Evolutionary conservation across 2,797 vertebrate genomes (phyloP).

Genomic region (Dryobates pubescens): DNA sequence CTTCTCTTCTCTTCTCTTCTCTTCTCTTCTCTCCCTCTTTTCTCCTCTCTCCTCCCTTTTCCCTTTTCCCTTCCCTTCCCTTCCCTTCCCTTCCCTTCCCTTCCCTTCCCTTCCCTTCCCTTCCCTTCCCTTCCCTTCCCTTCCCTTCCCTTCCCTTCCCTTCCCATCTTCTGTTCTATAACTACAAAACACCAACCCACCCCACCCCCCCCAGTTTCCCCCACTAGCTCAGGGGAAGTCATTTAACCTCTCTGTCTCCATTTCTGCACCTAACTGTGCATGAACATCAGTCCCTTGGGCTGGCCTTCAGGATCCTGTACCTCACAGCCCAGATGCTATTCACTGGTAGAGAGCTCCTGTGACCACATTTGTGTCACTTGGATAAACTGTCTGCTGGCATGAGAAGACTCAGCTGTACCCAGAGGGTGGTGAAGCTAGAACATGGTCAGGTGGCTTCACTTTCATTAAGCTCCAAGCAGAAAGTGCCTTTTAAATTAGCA

Average conservation of each 20-base stretch:
- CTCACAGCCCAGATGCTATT: neutral
- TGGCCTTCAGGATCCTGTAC: neutral
- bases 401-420: neutral
- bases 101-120: too few relatives aligned
- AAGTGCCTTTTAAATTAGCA: neutral
- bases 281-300: neutral
- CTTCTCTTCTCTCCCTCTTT: too few relatives aligned
- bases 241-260: conserved; percentile 40
- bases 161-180: neutral
- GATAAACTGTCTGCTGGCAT: neutral
- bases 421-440: neutral
- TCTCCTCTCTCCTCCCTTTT: too few relatives aligned
- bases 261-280: conserved; percentile 18
- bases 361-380: conserved; percentile 5
- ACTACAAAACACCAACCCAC: neutral
- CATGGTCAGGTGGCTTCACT: neutral
- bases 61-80: too few relatives aligned
- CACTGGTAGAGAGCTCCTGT: neutral
- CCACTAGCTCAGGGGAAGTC: neutral
- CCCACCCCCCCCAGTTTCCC: neutral
- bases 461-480: neutral
- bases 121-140: too few relatives aligned
- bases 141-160: too few relatives aligned
- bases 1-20: too few relatives aligned
- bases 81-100: too few relatives aligned